A percentile compares a stretch with the other conserved stretches of the same genome.
These are phyloP conservation scores for Gallinago solitaria DNA, from an alignment of 2,797 vertebrate species.

Conservation along the genomic window DNA sequence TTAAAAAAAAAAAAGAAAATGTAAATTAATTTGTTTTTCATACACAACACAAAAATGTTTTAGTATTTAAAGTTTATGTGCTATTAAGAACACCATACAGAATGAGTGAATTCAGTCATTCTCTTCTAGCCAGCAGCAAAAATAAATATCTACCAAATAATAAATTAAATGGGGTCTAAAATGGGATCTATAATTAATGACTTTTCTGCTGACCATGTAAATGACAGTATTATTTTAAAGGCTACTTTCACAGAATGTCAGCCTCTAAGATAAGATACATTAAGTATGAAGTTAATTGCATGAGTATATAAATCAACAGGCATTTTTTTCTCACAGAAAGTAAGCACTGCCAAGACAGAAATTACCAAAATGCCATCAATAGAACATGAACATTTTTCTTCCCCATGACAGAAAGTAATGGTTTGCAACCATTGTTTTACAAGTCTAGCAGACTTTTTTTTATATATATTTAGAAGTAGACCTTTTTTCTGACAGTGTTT, in stretches of 20 bases:
- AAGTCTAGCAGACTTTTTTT: background rate
- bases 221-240: background rate
- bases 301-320: background rate
- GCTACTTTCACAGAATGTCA: background rate
- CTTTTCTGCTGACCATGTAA: slow-evolving; percentile 6
- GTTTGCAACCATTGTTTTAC: background rate
- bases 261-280: background rate
- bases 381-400: background rate
- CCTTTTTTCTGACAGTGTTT: background rate
- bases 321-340: background rate
- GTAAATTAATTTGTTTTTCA: background rate
- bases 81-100: background rate
- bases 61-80: background rate
- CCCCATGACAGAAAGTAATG: background rate
- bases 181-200: background rate
- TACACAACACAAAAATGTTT: background rate
- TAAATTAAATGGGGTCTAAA: slow-evolving; percentile 14
- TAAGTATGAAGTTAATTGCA: background rate
- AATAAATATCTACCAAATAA: background rate
- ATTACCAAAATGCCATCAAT: background rate
- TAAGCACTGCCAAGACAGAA: background rate
- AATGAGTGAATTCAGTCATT: background rate
- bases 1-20: background rate
- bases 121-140: background rate
- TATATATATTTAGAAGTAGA: background rate